Conservation (phyloP, 2,113 vertebrate species). For the Nesoenas mayeri region DNA sequence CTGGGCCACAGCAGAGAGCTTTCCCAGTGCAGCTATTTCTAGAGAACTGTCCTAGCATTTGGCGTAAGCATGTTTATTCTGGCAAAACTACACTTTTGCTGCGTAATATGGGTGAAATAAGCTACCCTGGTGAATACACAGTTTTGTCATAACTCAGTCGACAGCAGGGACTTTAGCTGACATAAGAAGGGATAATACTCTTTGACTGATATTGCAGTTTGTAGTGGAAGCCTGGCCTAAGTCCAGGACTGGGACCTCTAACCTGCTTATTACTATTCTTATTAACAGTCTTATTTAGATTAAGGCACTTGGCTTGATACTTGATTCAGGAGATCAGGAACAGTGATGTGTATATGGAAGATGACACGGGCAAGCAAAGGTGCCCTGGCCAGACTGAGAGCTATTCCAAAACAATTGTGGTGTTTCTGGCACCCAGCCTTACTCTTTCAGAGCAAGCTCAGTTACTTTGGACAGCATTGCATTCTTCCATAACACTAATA, state of each 20-base stretch:
- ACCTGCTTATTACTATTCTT: not conserved
- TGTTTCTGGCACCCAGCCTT: not conserved
- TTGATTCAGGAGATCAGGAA: not conserved
- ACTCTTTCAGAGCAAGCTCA: not conserved
- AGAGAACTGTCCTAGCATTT: not conserved
- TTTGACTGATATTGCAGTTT: not conserved
- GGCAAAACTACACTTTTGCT: conserved; percentile 9
- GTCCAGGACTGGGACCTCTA: not conserved
- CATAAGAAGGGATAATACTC: not conserved
- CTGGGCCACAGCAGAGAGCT: not conserved
- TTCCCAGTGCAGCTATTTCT: not conserved
- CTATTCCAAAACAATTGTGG: not conserved
- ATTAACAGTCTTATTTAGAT: not conserved
- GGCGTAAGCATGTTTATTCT: not conserved
- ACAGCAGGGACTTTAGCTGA: conserved; percentile 11
- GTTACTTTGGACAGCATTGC: not conserved
- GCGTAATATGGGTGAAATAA: conserved; percentile 17
- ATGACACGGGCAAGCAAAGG: not conserved
- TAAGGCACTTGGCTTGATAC: not conserved
- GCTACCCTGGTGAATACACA: not conserved
- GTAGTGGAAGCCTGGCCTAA: not conserved
- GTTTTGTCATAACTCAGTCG: conserved; percentile 11
- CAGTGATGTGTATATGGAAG: not conserved
- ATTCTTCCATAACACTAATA: not conserved
- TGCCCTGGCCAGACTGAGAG: not conserved